Evolutionary conservation across 2,113 vertebrate genomes (phyloP).

Genomic region (Hucho hucho): DNA sequence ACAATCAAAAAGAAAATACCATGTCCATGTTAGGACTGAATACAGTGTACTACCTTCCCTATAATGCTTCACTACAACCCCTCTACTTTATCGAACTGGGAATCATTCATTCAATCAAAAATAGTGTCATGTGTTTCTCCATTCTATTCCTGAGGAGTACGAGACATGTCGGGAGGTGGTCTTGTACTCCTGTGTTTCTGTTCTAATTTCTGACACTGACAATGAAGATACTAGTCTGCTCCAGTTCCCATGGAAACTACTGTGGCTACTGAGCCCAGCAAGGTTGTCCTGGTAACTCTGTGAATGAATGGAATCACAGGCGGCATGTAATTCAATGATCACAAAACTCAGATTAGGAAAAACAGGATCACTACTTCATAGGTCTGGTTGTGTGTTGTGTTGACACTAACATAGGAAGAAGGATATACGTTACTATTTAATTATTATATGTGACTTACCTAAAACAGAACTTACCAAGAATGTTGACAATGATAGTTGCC

Average conservation of each 20-base stretch:
- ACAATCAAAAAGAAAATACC: neutral
- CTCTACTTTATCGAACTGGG: neutral
- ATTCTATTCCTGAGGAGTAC: neutral
- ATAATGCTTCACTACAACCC: neutral
- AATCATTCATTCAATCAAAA: neutral
- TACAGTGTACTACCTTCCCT: neutral
- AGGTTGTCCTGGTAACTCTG: slow-evolving; percentile 71
- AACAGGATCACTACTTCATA: slow-evolving; percentile 37
- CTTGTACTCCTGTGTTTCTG: slow-evolving; percentile 4
- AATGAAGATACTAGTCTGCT: slow-evolving; percentile 62
- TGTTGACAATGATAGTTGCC: slow-evolving; percentile 68
- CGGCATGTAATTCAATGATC: slow-evolving; percentile 53
- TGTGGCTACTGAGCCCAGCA: slow-evolving; percentile 59
- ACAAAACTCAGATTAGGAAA: slow-evolving; percentile 32
- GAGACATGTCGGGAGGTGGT: slow-evolving; percentile 2
- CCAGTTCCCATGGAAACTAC: slow-evolving; percentile 74
- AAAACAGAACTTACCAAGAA: slow-evolving; percentile 75
- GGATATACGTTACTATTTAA: neutral
- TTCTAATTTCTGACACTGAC: slow-evolving; percentile 43
- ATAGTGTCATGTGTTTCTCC: neutral
- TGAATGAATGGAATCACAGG: slow-evolving; percentile 61
- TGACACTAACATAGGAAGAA: neutral
- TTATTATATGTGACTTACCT: neutral
- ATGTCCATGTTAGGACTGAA: neutral
- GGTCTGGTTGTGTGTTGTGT: slow-evolving; percentile 33